Evolutionary conservation across 2,888 invertebrate species (phyloP), one percentile per base, ranked within the genome.

Genomic region (Laspeyria flexula): DNA sequence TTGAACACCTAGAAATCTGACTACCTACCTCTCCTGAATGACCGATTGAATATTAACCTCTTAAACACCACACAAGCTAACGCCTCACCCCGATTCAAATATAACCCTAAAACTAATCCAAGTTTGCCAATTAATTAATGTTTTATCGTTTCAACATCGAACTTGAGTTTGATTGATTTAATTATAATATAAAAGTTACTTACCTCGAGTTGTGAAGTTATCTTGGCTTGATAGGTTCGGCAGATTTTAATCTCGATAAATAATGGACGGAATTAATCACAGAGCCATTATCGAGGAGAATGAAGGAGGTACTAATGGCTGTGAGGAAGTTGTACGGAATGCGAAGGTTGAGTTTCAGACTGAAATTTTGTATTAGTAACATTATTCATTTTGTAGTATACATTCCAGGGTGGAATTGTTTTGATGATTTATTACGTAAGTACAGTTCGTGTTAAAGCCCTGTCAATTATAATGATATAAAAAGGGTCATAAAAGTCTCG

Each of bases 181-280:
- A 69, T 60, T 72, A 62, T 55, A 50, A 58, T 57, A 59, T 55
- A 52, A 56, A 52, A 53, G 44, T 49, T 49, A 12, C 21, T 55
- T 29, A 31, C 18, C 37, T 38, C 11, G 29, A 47, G 30, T 42
- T 35, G 30, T 47, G 15, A 47, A 35, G 40, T 34, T 27, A 29
- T 40, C 46, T 39, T 23, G 35, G 38, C 27, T 39, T 43, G 21
- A 40, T 40, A 38, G 40, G 43, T 54, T 43, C 47, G 16, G 47
- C 16, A 46, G 59, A 60, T 63, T 65, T 64, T 65, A 65, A 67
- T 71, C 65, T 64, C 43, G 4, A 60, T 61, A 64, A 71, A 67
- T 64, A 64, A 71, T 69, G 63, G 54, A 35, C n/a, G 42, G 55
- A 53, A 73, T 45, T 39, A 29, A 47, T 39, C 23, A 38, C 7